Base-by-base conservation (phyloP, 92 coral and sea anemone species). In the Paramuricea clavata region DNA sequence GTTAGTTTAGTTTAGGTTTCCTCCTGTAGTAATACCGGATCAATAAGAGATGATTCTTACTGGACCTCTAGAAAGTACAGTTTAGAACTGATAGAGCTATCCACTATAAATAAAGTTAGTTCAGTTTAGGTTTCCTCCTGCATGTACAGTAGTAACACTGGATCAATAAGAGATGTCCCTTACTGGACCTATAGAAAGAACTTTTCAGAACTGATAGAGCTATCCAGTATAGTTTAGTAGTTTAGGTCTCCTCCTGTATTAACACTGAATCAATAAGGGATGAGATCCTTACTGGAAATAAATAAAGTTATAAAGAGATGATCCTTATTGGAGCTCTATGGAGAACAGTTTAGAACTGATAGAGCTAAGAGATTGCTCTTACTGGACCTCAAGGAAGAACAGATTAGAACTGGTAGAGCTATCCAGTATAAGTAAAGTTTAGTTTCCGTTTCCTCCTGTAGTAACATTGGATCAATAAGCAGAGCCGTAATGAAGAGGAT, bases 321-420 rank as follows among this genome's bases (percentile, higher is more conserved):
- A 52, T 52, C 61, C 23, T 21, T 6, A 13, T 3, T 13, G 61
- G 23, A 56, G 6, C 64, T 56, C 23, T 56, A 5, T 0, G 0
- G 15, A 56, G 64, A 56, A 16, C 64, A 56, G 64, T 56, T 16
- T 56, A 56, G 64, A 56, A 56, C 64, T 56, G 64, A 16, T 56
- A 56, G 26, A 56, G 26, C 64, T 56, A 16, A n/a, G n/a, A n/a
- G n/a, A 13, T 52, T 13, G 11, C 11, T 13, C 23, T 21, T 6
- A 13, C n/a, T 13, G 61, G 23, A 56, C 26, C 64, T 56, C 23
- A 8, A 5, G 7, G 0, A 56, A 56, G 64, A 56, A 16, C 64
- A 56, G 64, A 8, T 16, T 56, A 56, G 64, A 56, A 56, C 64
- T 56, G 64, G 5, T 56, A 56, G 26, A 56, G 26, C 64, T 56